These are phyloP conservation scores for Halichondria panicea DNA, from an alignment of 37 sponge, comb jelly and placozoan species.

Conservation along the genomic window DNA sequence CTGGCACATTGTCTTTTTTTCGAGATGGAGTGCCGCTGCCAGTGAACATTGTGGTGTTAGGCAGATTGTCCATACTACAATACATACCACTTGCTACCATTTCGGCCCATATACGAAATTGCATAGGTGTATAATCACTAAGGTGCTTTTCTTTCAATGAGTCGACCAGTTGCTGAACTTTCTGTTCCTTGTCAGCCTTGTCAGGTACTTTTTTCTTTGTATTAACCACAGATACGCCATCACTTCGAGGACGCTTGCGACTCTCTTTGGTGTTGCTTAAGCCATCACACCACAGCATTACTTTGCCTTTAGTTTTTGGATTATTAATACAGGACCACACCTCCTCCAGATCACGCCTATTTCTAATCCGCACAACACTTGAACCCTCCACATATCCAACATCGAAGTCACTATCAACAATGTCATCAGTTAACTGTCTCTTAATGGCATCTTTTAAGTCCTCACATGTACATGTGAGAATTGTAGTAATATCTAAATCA, in stretches of 20 bases:
- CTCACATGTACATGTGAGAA: no score
- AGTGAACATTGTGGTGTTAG: slow-evolving; percentile 12
- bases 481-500: no score
- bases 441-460: no score
- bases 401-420: no score
- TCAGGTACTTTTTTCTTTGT: slow-evolving; percentile 5
- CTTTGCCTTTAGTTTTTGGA: no score
- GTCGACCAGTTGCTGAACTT: slow-evolving; percentile 9
- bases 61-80: not conserved
- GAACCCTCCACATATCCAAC: no score
- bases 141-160: not conserved
- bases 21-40: not conserved
- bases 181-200: not conserved
- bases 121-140: slow-evolving; percentile 10
- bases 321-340: no score
- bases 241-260: not conserved
- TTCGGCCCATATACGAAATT: slow-evolving; percentile 21
- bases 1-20: not conserved
- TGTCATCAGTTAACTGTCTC: no score
- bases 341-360: no score
- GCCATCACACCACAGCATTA: slow-evolving; percentile 50
- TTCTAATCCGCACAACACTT: no score
- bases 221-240: not conserved
- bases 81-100: slow-evolving; percentile 1
- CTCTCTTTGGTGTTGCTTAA: no score